phyloP scores from a whole-genome alignment of 2,888 invertebrate genomes.

The Macroteleia sp. region DNA sequence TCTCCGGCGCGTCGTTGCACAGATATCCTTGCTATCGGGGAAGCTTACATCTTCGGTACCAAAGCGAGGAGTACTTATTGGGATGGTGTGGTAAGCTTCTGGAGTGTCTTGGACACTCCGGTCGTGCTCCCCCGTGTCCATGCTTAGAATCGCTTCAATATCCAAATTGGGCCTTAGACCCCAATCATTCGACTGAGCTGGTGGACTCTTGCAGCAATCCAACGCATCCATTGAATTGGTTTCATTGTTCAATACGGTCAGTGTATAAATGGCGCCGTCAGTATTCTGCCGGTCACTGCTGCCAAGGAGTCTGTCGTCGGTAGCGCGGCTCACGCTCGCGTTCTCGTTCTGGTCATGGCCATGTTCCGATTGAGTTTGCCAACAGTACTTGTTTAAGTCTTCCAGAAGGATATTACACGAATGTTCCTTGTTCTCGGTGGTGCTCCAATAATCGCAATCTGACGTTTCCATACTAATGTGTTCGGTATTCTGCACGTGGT shows the following conservation, averaged over 20 bases:
- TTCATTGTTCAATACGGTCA: conserved; percentile 93
- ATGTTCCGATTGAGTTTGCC: conserved; percentile 84
- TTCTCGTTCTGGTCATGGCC: conserved; percentile 83
- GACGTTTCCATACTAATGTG: conserved; percentile 85
- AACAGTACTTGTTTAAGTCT: conserved; percentile 93
- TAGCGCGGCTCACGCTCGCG: conserved; percentile 84
- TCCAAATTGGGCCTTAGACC: conserved; percentile 89
- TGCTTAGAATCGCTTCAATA: conserved; percentile 91
- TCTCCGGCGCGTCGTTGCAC: conserved; percentile 64
- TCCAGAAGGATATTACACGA: conserved; percentile 86
- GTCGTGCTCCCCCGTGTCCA: conserved; percentile 86
- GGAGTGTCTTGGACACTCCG: conserved; percentile 86
- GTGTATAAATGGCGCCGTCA: conserved; percentile 90
- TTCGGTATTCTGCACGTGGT: conserved; percentile 82
- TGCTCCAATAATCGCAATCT: conserved; percentile 89
- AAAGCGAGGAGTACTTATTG: conserved; percentile 81
- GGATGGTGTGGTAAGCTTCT: conserved; percentile 75
- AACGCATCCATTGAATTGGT: conserved; percentile 82
- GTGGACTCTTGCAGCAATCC: conserved; percentile 84
- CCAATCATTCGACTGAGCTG: conserved; percentile 87
- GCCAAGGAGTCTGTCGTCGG: conserved; percentile 84
- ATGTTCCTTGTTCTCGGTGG: conserved; percentile 81
- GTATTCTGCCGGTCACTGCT: conserved; percentile 84
- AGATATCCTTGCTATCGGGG: conserved; percentile 87
- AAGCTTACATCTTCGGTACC: conserved; percentile 91